A percentile compares a stretch with the other conserved stretches of the same genome.
Evolutionary conservation across 1,140 invertebrate species (phyloP).

Genomic region (Bombus polaris): DNA sequence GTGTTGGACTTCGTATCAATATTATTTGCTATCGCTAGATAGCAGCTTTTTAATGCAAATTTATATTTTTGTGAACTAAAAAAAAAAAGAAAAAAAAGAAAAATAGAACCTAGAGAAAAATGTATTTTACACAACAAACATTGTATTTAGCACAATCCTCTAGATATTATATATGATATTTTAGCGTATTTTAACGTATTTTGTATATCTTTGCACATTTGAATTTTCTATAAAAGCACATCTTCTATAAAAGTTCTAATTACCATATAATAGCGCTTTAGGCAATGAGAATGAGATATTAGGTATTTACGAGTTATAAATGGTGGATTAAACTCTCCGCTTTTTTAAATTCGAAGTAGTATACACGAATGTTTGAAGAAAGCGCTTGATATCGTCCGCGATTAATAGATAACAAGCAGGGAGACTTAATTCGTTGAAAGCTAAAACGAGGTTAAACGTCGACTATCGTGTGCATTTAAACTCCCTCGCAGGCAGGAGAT

Average conservation of each 20-base stretch:
- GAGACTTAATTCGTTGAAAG: slow-evolving; percentile 11
- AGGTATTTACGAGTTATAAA: background rate
- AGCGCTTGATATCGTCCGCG: background rate
- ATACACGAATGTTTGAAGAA: background rate
- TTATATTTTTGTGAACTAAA: too few species aligned
- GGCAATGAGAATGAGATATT: background rate
- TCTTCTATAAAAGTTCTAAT: background rate
- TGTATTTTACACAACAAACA: too few species aligned
- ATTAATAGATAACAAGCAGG: slow-evolving; percentile 19
- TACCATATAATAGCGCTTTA: background rate
- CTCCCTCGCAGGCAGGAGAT: slow-evolving; percentile 1
- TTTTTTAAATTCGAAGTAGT: too few species aligned
- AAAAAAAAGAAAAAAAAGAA: too few species aligned
- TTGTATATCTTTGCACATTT: background rate
- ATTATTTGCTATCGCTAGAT: too few species aligned
- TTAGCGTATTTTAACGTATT: background rate
- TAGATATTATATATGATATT: background rate
- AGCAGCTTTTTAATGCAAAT: too few species aligned
- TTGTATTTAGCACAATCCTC: background rate
- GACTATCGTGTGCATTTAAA: slow-evolving; percentile 32
- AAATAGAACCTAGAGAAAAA: too few species aligned
- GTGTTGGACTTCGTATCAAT: too few species aligned
- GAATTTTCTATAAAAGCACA: background rate
- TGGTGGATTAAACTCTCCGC: background rate
- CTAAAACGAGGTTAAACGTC: slow-evolving; percentile 40